These are phyloP conservation scores for Mythimna lalbum DNA, from an alignment of 2,888 invertebrate genomes.

Conservation along the genomic window DNA sequence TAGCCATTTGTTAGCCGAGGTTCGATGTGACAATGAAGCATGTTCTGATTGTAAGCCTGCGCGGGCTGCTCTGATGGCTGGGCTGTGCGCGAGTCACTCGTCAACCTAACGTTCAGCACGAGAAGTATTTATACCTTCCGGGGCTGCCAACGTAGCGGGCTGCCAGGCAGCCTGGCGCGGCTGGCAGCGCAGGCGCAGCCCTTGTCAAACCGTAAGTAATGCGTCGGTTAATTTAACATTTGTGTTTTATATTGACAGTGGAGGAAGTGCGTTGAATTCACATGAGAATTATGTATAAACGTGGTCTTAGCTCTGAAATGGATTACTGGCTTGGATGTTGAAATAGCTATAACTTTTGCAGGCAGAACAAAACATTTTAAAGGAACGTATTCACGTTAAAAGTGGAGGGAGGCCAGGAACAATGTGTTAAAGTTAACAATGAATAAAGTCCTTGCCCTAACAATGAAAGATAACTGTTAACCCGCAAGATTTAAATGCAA, in stretches of 20 bases:
- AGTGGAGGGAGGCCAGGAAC: background rate
- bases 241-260: slow-evolving; percentile 41
- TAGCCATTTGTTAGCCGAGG: slow-evolving; percentile 5
- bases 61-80: slow-evolving; percentile 22
- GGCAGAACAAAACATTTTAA: background rate
- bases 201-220: slow-evolving; percentile 38
- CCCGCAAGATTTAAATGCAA: background rate
- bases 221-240: slow-evolving; percentile 28
- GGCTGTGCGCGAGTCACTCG: slow-evolving; percentile 26
- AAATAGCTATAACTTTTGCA: background rate
- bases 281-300: background rate
- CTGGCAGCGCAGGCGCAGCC: slow-evolving; percentile 25
- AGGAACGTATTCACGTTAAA: background rate
- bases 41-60: slow-evolving; percentile 44
- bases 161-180: background rate
- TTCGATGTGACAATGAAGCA: slow-evolving; percentile 48
- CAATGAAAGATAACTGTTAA: slow-evolving; percentile 2
- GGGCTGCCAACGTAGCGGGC: slow-evolving; percentile 10
- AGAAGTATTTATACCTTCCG: slow-evolving; percentile 62
- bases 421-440: background rate
- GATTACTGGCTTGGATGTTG: background rate
- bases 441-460: slow-evolving; percentile 2
- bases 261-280: slow-evolving; percentile 16
- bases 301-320: background rate
- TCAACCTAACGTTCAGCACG: slow-evolving; percentile 30